Evolutionary conservation across 2,113 vertebrate genomes (phyloP).

Genomic region (Struthio camelus): DNA sequence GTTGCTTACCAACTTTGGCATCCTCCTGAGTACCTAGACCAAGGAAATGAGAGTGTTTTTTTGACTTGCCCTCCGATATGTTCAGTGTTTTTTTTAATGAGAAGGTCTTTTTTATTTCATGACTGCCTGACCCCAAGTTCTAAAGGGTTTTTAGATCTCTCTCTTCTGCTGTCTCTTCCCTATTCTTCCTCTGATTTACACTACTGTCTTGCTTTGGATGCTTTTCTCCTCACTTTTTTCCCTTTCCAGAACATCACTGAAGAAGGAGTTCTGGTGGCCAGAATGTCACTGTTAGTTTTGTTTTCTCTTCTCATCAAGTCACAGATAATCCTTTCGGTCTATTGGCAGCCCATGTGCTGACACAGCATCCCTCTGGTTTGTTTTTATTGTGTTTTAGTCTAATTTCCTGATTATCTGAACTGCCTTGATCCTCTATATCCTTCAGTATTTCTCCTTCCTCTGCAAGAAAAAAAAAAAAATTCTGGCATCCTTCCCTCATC

Average conservation of each 20-base stretch:
- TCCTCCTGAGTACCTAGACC: background rate
- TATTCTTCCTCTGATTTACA: background rate
- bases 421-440: constrained; percentile 38
- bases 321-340: constrained; percentile 32
- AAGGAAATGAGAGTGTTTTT: background rate
- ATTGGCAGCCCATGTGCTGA: constrained; percentile 32
- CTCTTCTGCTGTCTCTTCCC: background rate
- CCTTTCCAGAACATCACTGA: background rate
- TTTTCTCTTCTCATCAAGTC: constrained; percentile 39
- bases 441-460: constrained; percentile 45
- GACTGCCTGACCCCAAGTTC: background rate
- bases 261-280: background rate
- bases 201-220: background rate
- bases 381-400: constrained; percentile 59
- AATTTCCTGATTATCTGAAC: constrained; percentile 58
- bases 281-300: constrained; percentile 36
- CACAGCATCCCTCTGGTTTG: background rate
- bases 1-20: background rate
- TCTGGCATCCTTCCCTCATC: constrained; percentile 44
- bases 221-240: background rate
- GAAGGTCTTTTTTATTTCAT: background rate
- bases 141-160: background rate
- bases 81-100: background rate
- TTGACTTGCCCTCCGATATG: background rate
- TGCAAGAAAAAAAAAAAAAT: background rate